These are phyloP conservation scores for Falco cherrug DNA, from an alignment of 2,797 vertebrate species.

Conservation along the genomic window DNA sequence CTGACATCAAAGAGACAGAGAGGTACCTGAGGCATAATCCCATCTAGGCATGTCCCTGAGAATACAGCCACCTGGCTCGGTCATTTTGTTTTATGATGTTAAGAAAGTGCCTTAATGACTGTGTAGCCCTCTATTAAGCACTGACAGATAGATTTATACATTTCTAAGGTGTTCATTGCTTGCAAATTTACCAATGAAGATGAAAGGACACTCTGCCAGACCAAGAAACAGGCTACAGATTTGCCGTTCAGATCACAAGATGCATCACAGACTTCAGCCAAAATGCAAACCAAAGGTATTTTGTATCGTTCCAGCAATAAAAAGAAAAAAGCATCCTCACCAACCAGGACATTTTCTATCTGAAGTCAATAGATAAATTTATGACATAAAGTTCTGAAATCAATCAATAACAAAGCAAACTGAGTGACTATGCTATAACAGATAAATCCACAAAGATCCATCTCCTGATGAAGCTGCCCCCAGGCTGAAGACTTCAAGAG, in stretches of 20 bases:
- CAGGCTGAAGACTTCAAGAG: neutral
- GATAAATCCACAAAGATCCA: neutral
- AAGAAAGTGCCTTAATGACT: neutral
- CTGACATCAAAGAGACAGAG: neutral
- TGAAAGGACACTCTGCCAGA: neutral
- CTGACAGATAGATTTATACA: neutral
- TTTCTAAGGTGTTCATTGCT: neutral
- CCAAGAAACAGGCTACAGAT: neutral
- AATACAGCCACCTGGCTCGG: neutral
- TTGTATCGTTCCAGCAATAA: neutral
- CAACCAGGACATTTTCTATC: neutral
- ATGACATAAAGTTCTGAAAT: neutral
- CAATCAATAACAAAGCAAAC: neutral
- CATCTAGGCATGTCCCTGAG: neutral
- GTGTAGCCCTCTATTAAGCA: neutral
- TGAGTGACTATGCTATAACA: neutral
- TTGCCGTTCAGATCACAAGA: neutral
- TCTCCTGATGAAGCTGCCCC: neutral
- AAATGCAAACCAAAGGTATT: neutral
- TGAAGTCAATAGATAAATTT: neutral
- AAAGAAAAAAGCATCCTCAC: neutral
- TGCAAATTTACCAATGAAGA: neutral
- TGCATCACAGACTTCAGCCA: neutral
- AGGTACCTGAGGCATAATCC: neutral
- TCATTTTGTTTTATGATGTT: neutral